phyloP scores from a whole-genome alignment of 2,113 vertebrate genomes.

The Ceyx melanurus region DNA sequence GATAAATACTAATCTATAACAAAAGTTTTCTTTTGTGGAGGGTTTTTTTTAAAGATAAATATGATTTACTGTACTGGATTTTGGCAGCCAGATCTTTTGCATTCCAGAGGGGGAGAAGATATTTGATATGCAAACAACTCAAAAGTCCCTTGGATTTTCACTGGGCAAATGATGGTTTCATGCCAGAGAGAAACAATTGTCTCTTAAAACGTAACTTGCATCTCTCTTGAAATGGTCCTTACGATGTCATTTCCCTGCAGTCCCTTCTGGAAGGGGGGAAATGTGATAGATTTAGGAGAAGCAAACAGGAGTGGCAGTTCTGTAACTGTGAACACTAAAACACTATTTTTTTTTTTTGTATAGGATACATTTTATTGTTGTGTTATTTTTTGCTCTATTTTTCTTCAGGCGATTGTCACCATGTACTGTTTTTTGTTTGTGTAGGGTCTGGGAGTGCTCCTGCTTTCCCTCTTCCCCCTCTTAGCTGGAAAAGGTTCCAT shows the following conservation, averaged over 20 bases:
- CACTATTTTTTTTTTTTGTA: not conserved
- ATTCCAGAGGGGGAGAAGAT: not conserved
- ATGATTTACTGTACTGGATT: not conserved
- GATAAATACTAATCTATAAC: not conserved
- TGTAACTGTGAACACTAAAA: not conserved
- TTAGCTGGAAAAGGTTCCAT: not conserved
- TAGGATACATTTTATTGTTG: not conserved
- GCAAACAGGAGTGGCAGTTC: not conserved
- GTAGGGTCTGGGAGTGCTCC: not conserved
- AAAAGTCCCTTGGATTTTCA: not conserved
- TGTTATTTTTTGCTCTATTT: not conserved
- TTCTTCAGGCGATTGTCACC: not conserved
- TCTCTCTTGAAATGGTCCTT: not conserved
- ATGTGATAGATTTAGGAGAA: not conserved
- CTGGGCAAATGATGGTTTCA: not conserved
- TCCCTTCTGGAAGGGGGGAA: not conserved
- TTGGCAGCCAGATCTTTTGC: conserved; percentile 14
- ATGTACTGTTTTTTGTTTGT: not conserved
- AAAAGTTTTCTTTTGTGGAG: not conserved
- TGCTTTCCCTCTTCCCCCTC: not conserved
- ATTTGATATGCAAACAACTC: not conserved
- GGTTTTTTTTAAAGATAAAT: not conserved
- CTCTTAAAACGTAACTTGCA: not conserved
- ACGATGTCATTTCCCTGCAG: not conserved
- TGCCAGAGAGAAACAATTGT: not conserved